phyloP scores from a whole-genome alignment of 2,113 vertebrate genomes.

The Jacana jacana region DNA sequence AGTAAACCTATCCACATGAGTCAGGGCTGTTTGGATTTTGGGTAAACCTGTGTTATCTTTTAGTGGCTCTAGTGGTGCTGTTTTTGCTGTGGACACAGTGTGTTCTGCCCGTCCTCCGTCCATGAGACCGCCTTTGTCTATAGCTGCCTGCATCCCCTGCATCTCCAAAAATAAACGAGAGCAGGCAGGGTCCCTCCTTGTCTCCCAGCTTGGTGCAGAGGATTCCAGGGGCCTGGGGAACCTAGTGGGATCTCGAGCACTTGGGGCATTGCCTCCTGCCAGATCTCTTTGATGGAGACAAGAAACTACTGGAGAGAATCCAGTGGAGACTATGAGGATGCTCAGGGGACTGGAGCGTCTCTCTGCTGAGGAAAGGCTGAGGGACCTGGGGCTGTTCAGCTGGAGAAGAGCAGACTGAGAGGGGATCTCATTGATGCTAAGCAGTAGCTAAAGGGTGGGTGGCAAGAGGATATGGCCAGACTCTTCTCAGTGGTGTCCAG shows the following conservation, averaged over 20 bases:
- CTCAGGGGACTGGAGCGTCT: not conserved
- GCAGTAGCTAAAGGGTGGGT: not conserved
- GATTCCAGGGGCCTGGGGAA: not conserved
- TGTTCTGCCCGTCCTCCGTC: not conserved
- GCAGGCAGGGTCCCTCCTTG: not conserved
- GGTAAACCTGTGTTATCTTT: not conserved
- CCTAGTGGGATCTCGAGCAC: not conserved
- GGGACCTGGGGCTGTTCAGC: not conserved
- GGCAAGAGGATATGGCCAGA: not conserved
- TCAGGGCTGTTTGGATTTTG: not conserved
- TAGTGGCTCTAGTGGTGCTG: not conserved
- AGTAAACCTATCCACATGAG: fast-evolving
- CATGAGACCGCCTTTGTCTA: not conserved
- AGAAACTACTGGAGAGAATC: not conserved
- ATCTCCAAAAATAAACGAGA: not conserved
- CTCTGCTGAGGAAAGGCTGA: not conserved
- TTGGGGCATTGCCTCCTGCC: not conserved
- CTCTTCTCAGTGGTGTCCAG: not conserved
- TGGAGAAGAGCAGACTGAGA: not conserved
- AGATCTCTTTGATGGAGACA: fast-evolving
- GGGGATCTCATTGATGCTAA: not conserved
- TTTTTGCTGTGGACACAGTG: not conserved
- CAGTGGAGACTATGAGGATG: not conserved
- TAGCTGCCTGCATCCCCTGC: not conserved
- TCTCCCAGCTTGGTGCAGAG: not conserved